phyloP scores from a whole-genome alignment of 2,888 invertebrate species.

The Scaptomyza caliginosa region DNA sequence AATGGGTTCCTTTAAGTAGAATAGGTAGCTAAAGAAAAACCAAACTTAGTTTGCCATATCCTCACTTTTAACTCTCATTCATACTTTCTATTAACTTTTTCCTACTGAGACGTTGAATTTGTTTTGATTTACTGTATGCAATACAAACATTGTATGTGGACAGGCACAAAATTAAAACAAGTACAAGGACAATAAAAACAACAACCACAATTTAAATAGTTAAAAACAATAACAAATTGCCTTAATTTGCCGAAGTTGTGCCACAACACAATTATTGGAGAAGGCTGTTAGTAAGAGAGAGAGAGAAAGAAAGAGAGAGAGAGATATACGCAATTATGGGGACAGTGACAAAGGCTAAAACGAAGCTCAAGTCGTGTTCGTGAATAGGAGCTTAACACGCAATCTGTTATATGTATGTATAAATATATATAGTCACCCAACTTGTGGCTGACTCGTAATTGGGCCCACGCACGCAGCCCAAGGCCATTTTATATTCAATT shows the following conservation, averaged over 20 bases:
- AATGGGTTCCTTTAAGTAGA: constrained; percentile 16
- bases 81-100: constrained; percentile 10
- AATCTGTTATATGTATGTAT: constrained; percentile 23
- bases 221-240: constrained; percentile 59
- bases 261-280: constrained; percentile 17
- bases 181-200: constrained; percentile 16
- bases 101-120: constrained; percentile 15
- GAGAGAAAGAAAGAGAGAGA: neutral
- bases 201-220: constrained; percentile 1
- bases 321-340: neutral
- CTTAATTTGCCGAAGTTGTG: constrained; percentile 61
- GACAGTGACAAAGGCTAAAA: constrained; percentile 22
- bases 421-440: neutral
- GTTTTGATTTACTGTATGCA: constrained; percentile 19
- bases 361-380: constrained; percentile 3
- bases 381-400: constrained; percentile 64
- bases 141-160: constrained; percentile 20
- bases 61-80: neutral
- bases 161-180: constrained; percentile 11
- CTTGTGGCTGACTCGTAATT: constrained; percentile 53
- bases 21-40: constrained; percentile 18
- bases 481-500: constrained; percentile 69
- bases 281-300: neutral
- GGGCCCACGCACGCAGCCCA: constrained; percentile 57
- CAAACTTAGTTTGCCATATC: constrained; percentile 1